Conservation (phyloP, 2,113 vertebrate species). For the Ovis aries region DNA sequence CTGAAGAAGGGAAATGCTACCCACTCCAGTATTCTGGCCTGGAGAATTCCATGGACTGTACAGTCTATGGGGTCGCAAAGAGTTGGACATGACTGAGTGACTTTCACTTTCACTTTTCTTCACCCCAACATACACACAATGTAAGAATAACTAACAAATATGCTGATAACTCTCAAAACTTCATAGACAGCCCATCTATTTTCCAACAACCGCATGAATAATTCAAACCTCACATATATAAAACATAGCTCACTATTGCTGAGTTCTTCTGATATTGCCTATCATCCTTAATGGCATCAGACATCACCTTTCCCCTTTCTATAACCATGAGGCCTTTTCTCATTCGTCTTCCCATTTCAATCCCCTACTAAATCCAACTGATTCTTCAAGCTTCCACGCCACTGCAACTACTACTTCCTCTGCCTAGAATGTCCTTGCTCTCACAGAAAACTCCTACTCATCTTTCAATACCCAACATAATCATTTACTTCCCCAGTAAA, state of each 20-base stretch:
- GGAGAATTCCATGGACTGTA: neutral
- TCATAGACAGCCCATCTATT: neutral
- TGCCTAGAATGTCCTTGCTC: neutral
- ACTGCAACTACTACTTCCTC: neutral
- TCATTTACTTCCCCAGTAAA: neutral
- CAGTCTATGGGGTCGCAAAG: neutral
- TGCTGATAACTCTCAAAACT: neutral
- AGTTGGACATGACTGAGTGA: neutral
- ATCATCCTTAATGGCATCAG: neutral
- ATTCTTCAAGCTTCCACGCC: neutral
- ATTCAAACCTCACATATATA: neutral
- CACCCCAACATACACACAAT: neutral
- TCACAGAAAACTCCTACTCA: neutral
- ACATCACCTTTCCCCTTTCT: neutral
- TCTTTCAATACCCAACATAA: neutral
- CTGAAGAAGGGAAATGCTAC: neutral
- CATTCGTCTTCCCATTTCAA: neutral
- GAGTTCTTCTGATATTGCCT: neutral
- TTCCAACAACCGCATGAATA: neutral
- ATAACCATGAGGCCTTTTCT: neutral
- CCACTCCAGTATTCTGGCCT: neutral
- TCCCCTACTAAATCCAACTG: neutral
- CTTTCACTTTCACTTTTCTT: neutral
- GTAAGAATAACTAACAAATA: neutral
- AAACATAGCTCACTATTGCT: neutral